A percentile compares a stretch with the other conserved stretches of the same genome.
Conservation (phyloP, 1,140 invertebrate genomes). For the Carcinoscorpius rotundicauda region DNA sequence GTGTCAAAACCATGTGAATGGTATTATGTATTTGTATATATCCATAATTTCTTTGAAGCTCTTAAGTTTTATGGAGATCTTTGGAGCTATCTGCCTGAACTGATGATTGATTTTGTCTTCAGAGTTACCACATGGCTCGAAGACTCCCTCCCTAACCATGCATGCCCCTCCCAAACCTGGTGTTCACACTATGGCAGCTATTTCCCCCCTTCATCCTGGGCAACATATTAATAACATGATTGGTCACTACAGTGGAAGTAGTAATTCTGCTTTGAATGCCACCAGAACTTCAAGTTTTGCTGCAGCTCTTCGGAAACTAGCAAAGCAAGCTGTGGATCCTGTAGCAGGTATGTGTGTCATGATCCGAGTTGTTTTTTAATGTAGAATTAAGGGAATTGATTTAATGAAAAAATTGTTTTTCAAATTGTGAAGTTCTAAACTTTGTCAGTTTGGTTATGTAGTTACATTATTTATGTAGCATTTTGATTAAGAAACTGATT, state of each 20-base stretch:
- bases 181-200: constrained; percentile 9
- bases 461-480: no score
- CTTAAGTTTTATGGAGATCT: no score
- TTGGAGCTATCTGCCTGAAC: no score
- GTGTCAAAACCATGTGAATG: no score
- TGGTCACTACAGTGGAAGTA: constrained; percentile 5
- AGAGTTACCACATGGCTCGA: constrained; percentile 31
- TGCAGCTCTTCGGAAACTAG: constrained; percentile 60
- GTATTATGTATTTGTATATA: no score
- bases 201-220: constrained; percentile 11
- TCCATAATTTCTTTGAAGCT: no score
- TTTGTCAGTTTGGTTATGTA: no score
- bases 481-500: no score
- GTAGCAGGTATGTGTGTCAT: constrained; percentile 9
- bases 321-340: constrained; percentile 54
- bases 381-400: no score
- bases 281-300: constrained; percentile 48
- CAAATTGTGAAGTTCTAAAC: no score
- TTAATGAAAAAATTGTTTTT: no score
- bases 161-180: constrained; percentile 18
- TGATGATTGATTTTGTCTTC: constrained; percentile 12
- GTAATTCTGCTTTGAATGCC: constrained; percentile 14
- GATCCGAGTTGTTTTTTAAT: no score
- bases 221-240: constrained; percentile 4
- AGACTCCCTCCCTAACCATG: constrained; percentile 32